Percentiles rank a stretch among this genome's conserved stretches.
These are phyloP conservation scores for Lutjanus argentimaculatus DNA, from an alignment of 2,797 vertebrate species.

Conservation along the genomic window DNA sequence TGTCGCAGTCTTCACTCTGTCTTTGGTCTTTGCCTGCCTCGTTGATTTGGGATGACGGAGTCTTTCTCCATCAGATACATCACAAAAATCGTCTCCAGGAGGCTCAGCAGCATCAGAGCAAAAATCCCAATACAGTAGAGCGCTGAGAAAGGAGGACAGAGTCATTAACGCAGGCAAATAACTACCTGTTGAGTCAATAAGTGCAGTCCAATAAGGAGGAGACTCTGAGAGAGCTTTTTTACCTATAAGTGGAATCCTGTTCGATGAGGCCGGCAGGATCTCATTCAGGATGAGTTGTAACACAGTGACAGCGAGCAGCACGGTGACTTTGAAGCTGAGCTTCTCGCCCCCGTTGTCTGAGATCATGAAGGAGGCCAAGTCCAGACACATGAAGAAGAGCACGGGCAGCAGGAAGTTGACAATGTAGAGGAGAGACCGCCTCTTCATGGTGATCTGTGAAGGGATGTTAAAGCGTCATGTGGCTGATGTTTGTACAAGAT, in stretches of 20 bases:
- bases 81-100: constrained; percentile 84
- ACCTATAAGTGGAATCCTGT: constrained; percentile 86
- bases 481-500: too few species aligned
- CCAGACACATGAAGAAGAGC: constrained; percentile 83
- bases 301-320: constrained; percentile 87
- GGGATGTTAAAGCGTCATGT: not conserved
- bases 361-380: constrained; percentile 84
- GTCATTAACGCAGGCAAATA: not conserved
- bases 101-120: constrained; percentile 82
- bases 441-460: constrained; percentile 61
- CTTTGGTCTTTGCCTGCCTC: not conserved
- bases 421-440: constrained; percentile 53
- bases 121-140: constrained; percentile 86
- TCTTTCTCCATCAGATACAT: constrained; percentile 78
- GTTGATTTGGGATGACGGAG: not conserved
- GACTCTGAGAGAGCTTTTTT: not conserved
- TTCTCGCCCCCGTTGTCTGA: constrained; percentile 82
- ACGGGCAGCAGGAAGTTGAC: constrained; percentile 68
- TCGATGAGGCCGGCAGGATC: constrained; percentile 85
- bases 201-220: not conserved
- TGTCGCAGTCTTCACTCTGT: constrained; percentile 6
- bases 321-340: constrained; percentile 86
- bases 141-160: constrained; percentile 57
- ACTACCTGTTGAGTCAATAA: not conserved
- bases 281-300: constrained; percentile 88